phyloP scores from a whole-genome alignment of 2,888 invertebrate genomes.

The Morpho helenor region DNA sequence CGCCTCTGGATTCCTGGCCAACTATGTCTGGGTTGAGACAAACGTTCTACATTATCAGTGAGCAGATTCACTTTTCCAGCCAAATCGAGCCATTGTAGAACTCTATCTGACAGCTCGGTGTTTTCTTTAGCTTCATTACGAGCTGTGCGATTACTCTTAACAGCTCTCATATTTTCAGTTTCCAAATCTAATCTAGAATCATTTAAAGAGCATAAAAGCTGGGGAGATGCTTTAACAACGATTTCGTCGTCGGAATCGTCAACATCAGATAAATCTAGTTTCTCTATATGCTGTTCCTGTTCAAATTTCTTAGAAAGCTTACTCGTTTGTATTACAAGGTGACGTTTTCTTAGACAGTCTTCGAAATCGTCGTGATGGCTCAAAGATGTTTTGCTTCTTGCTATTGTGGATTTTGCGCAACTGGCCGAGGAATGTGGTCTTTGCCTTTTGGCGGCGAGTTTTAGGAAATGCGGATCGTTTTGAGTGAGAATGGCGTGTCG shows the following conservation, averaged over 20 bases:
- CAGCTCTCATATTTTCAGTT: constrained; percentile 49
- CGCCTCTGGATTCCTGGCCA: constrained; percentile 64
- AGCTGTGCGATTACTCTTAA: constrained; percentile 57
- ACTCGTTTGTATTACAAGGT: constrained; percentile 53
- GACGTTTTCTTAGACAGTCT: constrained; percentile 48
- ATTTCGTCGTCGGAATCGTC: constrained; percentile 55
- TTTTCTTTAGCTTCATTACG: constrained; percentile 53
- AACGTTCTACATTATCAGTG: constrained; percentile 51
- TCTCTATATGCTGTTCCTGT: constrained; percentile 45
- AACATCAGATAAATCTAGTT: constrained; percentile 52
- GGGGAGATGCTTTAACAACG: constrained; percentile 46
- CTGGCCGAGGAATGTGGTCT: constrained; percentile 61
- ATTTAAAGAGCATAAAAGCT: constrained; percentile 46
- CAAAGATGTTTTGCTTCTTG: constrained; percentile 38
- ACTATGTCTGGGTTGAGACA: constrained; percentile 65
- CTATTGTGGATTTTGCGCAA: constrained; percentile 32
- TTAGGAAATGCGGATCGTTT: constrained; percentile 77
- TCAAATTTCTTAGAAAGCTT: constrained; percentile 38
- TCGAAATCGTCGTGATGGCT: constrained; percentile 46
- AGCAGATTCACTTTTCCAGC: constrained; percentile 80
- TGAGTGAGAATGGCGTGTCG: constrained; percentile 83
- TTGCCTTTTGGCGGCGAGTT: constrained; percentile 42
- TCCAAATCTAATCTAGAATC: constrained; percentile 37
- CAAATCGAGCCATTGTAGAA: constrained; percentile 88
- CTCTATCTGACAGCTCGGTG: constrained; percentile 82